Conservation (phyloP, 2,888 invertebrate genomes). For the Plutella xylostella region DNA sequence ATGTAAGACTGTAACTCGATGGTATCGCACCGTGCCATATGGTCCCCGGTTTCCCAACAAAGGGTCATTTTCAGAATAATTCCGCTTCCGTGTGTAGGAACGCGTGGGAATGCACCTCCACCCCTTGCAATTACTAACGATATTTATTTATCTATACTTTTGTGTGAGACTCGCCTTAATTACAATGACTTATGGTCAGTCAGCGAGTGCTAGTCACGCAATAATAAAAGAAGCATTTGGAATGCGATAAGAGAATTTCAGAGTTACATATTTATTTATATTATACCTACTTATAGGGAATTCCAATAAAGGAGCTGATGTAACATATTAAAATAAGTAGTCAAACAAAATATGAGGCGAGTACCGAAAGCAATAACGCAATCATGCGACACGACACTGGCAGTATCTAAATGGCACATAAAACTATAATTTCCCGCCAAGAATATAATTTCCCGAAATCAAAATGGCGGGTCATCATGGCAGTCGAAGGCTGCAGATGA, state of each 20-base stretch:
- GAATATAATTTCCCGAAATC: constrained; percentile 18
- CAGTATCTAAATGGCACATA: neutral
- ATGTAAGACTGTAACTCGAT: neutral
- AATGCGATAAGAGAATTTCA: neutral
- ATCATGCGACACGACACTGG: constrained; percentile 6
- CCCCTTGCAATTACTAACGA: constrained; percentile 39
- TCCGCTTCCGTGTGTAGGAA: constrained; percentile 33
- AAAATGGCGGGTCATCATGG: constrained; percentile 25
- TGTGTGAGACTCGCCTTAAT: constrained; percentile 31
- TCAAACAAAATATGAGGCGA: no score
- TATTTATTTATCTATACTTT: constrained; percentile 35
- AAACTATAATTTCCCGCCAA: constrained; percentile 6
- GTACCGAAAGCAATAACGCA: no score
- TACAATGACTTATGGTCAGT: constrained; percentile 61
- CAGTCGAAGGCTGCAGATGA: constrained; percentile 26
- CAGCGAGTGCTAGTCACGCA: constrained; percentile 25
- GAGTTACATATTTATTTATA: no score
- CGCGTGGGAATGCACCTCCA: constrained; percentile 52
- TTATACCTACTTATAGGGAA: no score
- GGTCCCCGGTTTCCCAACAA: neutral
- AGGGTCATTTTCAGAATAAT: constrained; percentile 6
- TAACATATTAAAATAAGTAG: constrained; percentile 11
- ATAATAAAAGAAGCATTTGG: constrained; percentile 2
- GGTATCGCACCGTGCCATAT: constrained; percentile 5
- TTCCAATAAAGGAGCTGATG: no score